phyloP scores from a whole-genome alignment of 2,797 vertebrate species.

The Pteronotus mesoamericanus region DNA sequence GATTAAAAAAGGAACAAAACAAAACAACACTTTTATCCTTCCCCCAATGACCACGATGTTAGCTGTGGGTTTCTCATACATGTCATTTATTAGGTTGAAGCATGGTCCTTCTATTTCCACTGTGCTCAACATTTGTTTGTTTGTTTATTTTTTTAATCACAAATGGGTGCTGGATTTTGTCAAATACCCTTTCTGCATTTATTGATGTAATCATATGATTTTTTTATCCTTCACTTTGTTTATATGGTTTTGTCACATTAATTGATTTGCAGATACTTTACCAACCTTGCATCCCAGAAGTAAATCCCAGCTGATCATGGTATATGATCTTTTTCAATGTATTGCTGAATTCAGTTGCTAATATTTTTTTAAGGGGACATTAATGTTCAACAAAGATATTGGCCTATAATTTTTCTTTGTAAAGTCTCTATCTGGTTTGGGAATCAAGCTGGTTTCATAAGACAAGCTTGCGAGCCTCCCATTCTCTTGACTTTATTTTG shows the following conservation, averaged over 20 bases:
- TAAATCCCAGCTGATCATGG: neutral
- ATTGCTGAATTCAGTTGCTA: neutral
- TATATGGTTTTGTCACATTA: neutral
- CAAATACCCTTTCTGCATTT: neutral
- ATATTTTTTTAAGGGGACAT: neutral
- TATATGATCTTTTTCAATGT: neutral
- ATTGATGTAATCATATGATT: neutral
- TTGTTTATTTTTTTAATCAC: neutral
- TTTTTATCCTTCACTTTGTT: neutral
- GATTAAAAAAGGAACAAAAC: neutral
- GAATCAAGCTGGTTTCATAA: neutral
- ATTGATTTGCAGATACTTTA: neutral
- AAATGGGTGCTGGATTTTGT: neutral
- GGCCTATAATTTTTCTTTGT: neutral
- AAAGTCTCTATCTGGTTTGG: neutral
- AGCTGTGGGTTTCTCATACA: neutral
- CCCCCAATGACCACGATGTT: neutral
- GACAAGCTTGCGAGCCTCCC: neutral
- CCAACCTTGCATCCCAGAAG: neutral
- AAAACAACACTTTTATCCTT: neutral
- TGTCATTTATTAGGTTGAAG: neutral
- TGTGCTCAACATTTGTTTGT: no score
- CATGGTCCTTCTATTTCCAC: neutral
- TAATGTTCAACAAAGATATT: neutral
- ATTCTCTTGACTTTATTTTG: neutral